These are phyloP conservation scores for Phaedon cochleariae DNA, from an alignment of 2,888 invertebrate species.

Conservation along the genomic window DNA sequence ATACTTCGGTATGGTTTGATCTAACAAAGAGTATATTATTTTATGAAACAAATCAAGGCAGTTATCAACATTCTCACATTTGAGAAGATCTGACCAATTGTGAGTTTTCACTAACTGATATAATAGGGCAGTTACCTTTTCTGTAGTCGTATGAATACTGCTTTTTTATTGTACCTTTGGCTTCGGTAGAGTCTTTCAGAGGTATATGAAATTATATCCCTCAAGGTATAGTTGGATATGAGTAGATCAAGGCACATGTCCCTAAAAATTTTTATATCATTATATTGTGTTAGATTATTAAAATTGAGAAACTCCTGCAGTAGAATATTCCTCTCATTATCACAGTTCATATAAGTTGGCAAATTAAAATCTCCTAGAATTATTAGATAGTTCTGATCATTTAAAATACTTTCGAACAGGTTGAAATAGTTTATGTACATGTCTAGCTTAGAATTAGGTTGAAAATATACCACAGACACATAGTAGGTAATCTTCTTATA, in stretches of 20 bases:
- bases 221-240: not conserved
- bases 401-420: not conserved
- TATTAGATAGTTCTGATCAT: not conserved
- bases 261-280: no score
- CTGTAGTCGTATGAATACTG: no score
- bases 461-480: slow-evolving; percentile 2
- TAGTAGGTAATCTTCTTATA: not conserved
- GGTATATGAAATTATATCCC: not conserved
- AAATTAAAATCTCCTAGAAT: not conserved
- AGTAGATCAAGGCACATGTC: not conserved
- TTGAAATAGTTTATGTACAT: not conserved
- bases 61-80: not conserved
- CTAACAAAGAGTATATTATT: not conserved
- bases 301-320: not conserved
- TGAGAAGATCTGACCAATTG: not conserved
- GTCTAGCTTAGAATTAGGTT: not conserved
- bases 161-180: no score
- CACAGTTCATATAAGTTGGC: not conserved
- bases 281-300: no score
- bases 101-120: not conserved
- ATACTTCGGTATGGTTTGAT: not conserved
- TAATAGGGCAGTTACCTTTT: not conserved
- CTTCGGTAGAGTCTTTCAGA: not conserved
- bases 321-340: not conserved
- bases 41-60: not conserved